These are phyloP conservation scores for Polydesmus complanatus DNA, from an alignment of 2,888 invertebrate species.

Conservation along the genomic window DNA sequence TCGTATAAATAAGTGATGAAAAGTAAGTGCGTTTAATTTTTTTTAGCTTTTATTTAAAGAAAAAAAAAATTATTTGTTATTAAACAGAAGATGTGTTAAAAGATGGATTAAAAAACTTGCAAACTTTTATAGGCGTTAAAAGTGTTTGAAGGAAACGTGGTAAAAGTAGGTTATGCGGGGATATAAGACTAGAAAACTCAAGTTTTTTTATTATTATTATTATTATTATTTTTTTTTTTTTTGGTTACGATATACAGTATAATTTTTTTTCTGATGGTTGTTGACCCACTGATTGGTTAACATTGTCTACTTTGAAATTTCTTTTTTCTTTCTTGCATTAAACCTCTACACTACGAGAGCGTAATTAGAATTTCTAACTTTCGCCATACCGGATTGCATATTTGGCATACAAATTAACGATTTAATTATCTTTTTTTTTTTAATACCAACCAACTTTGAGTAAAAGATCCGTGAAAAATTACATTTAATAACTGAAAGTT, in stretches of 20 bases:
- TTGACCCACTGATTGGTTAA: neutral
- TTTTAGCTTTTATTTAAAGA: no score
- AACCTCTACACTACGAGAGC: no score
- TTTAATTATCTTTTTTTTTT: no score
- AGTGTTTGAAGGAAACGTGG: neutral
- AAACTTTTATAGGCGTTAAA: neutral
- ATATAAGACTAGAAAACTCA: neutral
- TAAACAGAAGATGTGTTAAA: neutral
- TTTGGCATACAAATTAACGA: no score
- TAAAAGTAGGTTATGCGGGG: neutral
- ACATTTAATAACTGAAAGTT: no score
- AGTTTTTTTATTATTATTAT: neutral
- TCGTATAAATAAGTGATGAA: neutral
- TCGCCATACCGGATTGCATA: no score
- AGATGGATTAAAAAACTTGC: neutral
- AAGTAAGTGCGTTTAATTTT: neutral
- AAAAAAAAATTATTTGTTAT: neutral
- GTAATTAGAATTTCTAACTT: no score
- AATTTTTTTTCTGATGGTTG: neutral
- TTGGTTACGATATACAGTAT: neutral
- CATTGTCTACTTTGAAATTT: neutral
- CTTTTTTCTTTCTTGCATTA: no score
- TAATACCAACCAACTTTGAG: no score
- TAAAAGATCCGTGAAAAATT: no score
- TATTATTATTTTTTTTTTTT: neutral